Base-by-base conservation (phyloP, 2,888 invertebrate species). In the Pseudococcus viburni region DNA sequence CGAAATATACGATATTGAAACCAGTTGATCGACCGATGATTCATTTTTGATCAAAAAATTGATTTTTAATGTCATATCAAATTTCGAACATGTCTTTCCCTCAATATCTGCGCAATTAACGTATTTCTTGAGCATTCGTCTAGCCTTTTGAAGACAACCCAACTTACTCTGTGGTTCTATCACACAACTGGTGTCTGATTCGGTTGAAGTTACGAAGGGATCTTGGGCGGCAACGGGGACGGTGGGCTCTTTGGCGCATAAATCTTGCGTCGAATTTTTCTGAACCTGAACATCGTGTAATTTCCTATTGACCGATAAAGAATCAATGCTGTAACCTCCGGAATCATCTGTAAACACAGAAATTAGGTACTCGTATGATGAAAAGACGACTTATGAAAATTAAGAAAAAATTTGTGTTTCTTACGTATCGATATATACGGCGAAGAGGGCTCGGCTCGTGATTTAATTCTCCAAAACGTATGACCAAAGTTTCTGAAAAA, bases 111-210 rank as follows among this genome's bases (percentile, higher is more conserved):
- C 3, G 26, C 26, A 33, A 33, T 33, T 33, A 33, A 3, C 3
- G 42, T 42, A 12, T 33, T 26, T 59, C 59, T 8, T 59, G 17
- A 59, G 15, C 12, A 15, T 15, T 51, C 12, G 15, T 15, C 15
- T 15, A 51, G 48, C 48, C 11, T 51, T 12, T 51, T 12, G 0
- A 15, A 51, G 15, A 12, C 42, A 51, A 22, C 3, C 11, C 12
- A 48, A 33, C 89, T 91, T 92, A 92, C 94, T 94, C 91, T 94
- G 94, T 4, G 94, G 94, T 91, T 94, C 94, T 88, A 94, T 92
- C 0, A 93, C 92, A 85, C 91, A 90, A 46, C 39, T 33, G 11
- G 80, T 48, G 1, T 83, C 19, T 12, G 42, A n/a, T 46, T 68
- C 68, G 12, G 26, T 17, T n/a, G 73, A 33, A 26, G 77, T 46